A percentile compares a stretch with the other conserved stretches of the same genome.
Conservation (phyloP, 35 echinoderm and acorn worm genomes). For the Nesometra sesokonis region DNA sequence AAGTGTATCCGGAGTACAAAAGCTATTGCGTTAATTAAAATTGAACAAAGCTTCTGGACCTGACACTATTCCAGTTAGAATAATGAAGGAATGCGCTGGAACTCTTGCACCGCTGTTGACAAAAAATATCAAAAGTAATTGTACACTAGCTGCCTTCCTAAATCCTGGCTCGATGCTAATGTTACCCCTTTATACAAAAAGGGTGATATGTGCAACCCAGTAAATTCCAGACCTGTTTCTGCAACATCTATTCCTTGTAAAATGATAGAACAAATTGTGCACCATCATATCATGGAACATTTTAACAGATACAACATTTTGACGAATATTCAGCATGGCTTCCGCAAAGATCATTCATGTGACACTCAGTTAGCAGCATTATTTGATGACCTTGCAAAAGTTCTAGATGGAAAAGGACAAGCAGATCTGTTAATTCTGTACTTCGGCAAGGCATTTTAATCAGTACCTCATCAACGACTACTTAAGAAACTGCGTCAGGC, state of each 20-base stretch:
- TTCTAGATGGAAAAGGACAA: conserved; percentile 26
- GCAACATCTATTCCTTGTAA: conserved; percentile 32
- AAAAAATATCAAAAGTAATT: conserved; percentile 23
- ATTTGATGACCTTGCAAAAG: conserved; percentile 28
- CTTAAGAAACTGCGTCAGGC: conserved; percentile 34
- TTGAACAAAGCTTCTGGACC: conserved; percentile 40
- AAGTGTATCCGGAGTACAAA: conserved; percentile 8
- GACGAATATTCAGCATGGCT: conserved; percentile 23
- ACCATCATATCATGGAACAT: conserved; percentile 26
- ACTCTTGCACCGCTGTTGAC: conserved; percentile 27
- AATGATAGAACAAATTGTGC: conserved; percentile 27
- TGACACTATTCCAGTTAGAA: conserved; percentile 22
- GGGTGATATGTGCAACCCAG: conserved; percentile 11
- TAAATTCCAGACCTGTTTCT: conserved; percentile 31
- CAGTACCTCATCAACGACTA: conserved; percentile 37
- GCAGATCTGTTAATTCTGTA: conserved; percentile 27
- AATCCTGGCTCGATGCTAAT: conserved; percentile 28
- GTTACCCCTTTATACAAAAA: conserved; percentile 30
- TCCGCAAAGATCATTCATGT: conserved; percentile 19
- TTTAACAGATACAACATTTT: conserved; percentile 33
- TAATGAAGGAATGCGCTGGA: conserved; percentile 18
- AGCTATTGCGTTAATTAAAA: conserved; percentile 25
- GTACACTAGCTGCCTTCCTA: conserved; percentile 17
- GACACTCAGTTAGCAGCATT: conserved; percentile 42
- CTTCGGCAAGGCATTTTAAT: conserved; percentile 54